phyloP scores from a whole-genome alignment of 1,140 invertebrate species.

The Caenorhabditis latens region DNA sequence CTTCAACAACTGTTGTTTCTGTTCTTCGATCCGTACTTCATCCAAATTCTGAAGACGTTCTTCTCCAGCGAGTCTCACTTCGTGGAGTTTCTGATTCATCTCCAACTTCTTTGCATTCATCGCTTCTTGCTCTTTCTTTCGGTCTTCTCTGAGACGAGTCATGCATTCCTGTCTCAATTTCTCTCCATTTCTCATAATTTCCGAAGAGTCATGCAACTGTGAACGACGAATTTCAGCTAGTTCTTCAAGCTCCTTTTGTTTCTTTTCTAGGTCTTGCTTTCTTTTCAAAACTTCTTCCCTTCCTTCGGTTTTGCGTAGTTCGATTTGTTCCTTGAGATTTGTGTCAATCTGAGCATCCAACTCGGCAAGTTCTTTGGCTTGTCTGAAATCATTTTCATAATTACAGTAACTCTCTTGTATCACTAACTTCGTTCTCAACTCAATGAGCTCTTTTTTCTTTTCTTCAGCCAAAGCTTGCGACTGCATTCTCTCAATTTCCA shows the following conservation, averaged over 20 bases:
- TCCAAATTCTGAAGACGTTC: neutral
- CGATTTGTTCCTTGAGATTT: neutral
- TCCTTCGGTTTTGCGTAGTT: neutral
- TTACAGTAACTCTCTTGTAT: neutral
- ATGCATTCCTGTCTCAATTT: neutral
- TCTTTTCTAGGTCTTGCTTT: neutral
- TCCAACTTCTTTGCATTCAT: neutral
- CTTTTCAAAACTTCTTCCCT: neutral
- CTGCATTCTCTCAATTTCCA: neutral
- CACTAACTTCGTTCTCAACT: neutral
- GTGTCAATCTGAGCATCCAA: neutral
- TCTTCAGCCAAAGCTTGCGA: neutral
- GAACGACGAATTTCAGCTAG: neutral
- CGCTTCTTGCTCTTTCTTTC: neutral
- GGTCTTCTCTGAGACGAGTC: neutral
- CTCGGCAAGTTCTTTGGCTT: neutral
- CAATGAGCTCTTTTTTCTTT: neutral
- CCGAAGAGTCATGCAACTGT: neutral
- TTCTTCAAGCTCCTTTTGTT: neutral
- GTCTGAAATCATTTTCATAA: neutral
- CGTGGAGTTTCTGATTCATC: neutral
- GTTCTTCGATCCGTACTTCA: neutral
- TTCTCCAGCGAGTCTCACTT: neutral
- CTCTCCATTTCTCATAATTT: constrained; percentile 22
- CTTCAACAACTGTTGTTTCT: neutral